Evolutionary conservation across 1,140 invertebrate genomes (phyloP).

Genomic region (Eumeta japonica): DNA sequence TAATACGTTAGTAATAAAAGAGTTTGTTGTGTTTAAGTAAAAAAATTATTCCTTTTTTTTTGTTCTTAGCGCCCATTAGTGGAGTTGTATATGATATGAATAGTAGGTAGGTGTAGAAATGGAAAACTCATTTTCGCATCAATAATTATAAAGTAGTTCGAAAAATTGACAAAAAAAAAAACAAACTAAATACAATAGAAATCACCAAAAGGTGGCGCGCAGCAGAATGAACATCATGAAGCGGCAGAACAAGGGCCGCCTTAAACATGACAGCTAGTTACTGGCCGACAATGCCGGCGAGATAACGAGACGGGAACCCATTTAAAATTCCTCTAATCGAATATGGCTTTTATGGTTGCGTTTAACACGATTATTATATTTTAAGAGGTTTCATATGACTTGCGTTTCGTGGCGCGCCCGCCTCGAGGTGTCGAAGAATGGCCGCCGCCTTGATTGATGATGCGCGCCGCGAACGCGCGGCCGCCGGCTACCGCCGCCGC

Average conservation of each 20-base stretch:
- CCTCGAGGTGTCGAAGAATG: conserved; percentile 52
- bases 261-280: conserved; percentile 12
- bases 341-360: conserved; percentile 56
- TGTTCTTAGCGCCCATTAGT: too few species aligned
- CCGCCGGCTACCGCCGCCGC: too few species aligned
- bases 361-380: conserved; percentile 61
- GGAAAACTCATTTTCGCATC: too few species aligned
- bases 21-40: too few species aligned
- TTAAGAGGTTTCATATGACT: conserved; percentile 57
- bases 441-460: conserved; percentile 55
- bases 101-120: too few species aligned
- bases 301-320: conserved; percentile 53
- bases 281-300: conserved; percentile 34
- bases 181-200: too few species aligned
- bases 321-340: conserved; percentile 54
- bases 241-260: conserved; percentile 6
- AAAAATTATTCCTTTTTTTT: too few species aligned
- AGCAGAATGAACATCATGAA: conserved; percentile 1
- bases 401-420: conserved; percentile 38
- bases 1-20: too few species aligned
- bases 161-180: too few species aligned
- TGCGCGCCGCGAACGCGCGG: conserved; percentile 42
- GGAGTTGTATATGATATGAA: too few species aligned
- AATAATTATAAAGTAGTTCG: too few species aligned
- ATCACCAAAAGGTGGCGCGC: too few species aligned